Evolutionary conservation across 2,888 invertebrate genomes (phyloP), one percentile per base, ranked within the genome.

Genomic region (Dinocampus coccinellae): DNA sequence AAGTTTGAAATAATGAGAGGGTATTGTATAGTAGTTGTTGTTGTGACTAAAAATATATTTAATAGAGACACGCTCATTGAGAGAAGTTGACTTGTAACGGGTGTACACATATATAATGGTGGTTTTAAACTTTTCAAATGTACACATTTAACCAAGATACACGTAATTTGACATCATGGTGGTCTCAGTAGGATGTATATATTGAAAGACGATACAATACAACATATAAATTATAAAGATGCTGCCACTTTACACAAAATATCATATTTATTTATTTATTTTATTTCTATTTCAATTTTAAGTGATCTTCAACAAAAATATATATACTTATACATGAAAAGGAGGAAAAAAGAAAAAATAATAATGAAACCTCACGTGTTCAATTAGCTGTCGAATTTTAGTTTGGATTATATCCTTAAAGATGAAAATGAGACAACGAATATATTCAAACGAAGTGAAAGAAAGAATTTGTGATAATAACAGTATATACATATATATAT

Each of bases 181-280:
- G 66, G 57, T n/a, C n/a, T n/a, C 67, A 39, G 20, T 33, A 29
- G 26, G 22, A 29, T n/a, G 26, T 33, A 6, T 22, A 67, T 98
- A 97, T 3, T 97, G 95, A 89, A 97, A 98, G 81, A 97, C 93
- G 89, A 94, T 98, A 57, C 97, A 3, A 29, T 29, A 4, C 7
- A 29, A 4, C 3, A 29, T n/a, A n/a, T 97, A 87, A 95, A 93
- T 90, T 94, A 13, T 39, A 61, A 61, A 24, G 39, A 61, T 61
- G 61, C 33, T 36, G 20, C 16, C 61, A 61, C n/a, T 22, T 61
- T 20, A n/a, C 11, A 20, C 22, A 11, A 20, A 22, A 36, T 13
- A 2, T 22, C 20, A 10, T 11, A 2, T 13, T 22, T 36, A 16
- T 58, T 9, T 33, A 33, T 16, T 13, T 13, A 60, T 60, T 34